These are phyloP conservation scores for Dioctria linearis DNA, from an alignment of 2,888 invertebrate genomes.

Conservation along the genomic window DNA sequence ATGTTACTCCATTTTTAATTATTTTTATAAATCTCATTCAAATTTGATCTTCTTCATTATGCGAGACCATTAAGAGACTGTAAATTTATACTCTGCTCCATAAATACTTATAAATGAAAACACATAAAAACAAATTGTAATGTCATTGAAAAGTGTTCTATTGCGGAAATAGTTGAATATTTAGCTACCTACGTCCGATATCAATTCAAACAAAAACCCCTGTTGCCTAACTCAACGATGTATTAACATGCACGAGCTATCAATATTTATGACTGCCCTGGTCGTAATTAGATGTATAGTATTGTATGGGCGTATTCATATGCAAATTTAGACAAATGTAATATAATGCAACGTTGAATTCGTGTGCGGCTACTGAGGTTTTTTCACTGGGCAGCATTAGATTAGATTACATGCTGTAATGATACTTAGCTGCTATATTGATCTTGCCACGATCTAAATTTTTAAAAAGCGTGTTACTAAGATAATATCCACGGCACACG, in stretches of 20 bases:
- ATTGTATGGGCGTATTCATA: slow-evolving; percentile 5
- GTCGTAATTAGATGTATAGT: not conserved
- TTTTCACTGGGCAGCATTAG: not conserved
- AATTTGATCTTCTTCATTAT: no score
- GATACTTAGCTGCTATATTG: slow-evolving; percentile 30
- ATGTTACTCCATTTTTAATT: no score
- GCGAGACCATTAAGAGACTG: no score
- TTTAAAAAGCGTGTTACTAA: not conserved
- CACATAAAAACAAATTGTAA: not conserved
- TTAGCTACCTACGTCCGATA: slow-evolving; percentile 3
- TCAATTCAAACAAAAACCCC: not conserved
- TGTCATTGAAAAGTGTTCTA: not conserved
- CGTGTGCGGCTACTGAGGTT: not conserved
- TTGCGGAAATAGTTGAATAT: not conserved
- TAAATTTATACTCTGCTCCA: no score
- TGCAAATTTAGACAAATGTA: slow-evolving; percentile 32
- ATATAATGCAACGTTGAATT: not conserved
- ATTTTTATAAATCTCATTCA: no score
- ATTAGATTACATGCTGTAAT: slow-evolving; percentile 25
- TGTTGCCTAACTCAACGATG: not conserved
- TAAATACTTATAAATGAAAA: no score
- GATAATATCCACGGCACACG: slow-evolving; percentile 7
- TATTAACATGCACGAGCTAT: not conserved
- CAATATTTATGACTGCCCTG: slow-evolving; percentile 11
- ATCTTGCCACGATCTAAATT: not conserved